Conservation (phyloP, 2,888 invertebrate species). For the Coelopa pilipes region DNA sequence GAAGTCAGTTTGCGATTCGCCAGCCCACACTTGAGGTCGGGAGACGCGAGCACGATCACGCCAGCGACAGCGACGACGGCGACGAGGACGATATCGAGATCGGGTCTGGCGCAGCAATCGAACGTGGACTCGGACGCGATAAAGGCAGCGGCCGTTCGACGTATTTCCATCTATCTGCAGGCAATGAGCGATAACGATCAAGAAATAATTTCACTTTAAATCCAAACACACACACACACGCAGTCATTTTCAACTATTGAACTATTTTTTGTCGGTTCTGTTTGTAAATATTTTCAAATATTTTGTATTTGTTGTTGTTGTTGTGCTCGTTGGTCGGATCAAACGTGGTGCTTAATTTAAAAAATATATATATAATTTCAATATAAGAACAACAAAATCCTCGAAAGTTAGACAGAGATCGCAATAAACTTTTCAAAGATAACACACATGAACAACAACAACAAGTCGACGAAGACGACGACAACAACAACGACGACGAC, state of each 20-base stretch:
- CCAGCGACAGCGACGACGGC: background rate
- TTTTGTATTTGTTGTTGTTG: background rate
- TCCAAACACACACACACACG: background rate
- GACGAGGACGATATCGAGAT: no score
- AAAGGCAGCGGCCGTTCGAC: background rate
- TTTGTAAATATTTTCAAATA: slow-evolving; percentile 6
- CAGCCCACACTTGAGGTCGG: background rate
- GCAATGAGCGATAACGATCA: slow-evolving; percentile 13
- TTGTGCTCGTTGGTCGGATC: background rate
- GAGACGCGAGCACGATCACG: background rate
- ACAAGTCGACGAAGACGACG: background rate
- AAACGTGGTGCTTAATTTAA: background rate
- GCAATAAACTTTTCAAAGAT: no score
- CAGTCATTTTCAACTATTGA: background rate
- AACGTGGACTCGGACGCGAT: background rate
- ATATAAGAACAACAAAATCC: no score
- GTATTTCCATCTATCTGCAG: background rate
- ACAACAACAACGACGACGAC: background rate
- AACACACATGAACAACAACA: no score
- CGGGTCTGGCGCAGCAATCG: no score
- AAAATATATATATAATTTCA: no score
- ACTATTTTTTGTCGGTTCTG: background rate
- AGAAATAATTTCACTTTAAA: background rate
- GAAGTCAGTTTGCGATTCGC: slow-evolving; percentile 13
- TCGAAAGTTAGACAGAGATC: no score